phyloP scores from a whole-genome alignment of 2,888 invertebrate species.

The Camptogramma bilineatum region DNA sequence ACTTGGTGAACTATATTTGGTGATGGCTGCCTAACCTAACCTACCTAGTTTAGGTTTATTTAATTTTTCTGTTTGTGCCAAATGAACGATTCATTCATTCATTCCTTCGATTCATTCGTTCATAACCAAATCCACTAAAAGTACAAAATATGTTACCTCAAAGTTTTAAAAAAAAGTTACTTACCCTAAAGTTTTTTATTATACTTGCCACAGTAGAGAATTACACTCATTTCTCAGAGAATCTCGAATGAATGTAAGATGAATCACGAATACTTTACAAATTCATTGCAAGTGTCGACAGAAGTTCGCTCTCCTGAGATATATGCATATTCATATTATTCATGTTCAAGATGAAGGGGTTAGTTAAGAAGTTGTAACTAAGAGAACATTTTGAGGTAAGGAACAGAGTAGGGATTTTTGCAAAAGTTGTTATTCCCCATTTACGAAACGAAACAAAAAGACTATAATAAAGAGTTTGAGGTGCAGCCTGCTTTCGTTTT shows the following conservation, averaged over 20 bases:
- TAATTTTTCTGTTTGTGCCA: too few species aligned
- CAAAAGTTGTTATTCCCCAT: background rate
- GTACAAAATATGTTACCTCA: too few species aligned
- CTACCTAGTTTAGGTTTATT: too few species aligned
- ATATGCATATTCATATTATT: constrained; percentile 36
- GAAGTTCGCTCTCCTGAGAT: constrained; percentile 31
- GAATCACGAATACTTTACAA: constrained; percentile 41
- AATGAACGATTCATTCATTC: too few species aligned
- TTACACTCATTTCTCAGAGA: constrained; percentile 5
- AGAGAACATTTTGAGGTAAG: constrained; percentile 21
- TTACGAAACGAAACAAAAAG: background rate
- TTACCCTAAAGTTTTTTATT: too few species aligned
- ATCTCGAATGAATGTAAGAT: constrained; percentile 31
- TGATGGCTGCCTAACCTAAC: too few species aligned
- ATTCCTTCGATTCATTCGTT: too few species aligned
- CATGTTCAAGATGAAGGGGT: constrained; percentile 35
- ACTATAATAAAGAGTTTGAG: background rate
- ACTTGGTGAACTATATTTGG: too few species aligned
- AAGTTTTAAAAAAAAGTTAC: too few species aligned
- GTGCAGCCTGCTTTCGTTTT: background rate
- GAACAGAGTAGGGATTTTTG: constrained; percentile 12
- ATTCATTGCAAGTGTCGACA: constrained; percentile 43
- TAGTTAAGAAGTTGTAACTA: constrained; percentile 32
- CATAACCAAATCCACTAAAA: too few species aligned
- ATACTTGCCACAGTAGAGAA: background rate